phyloP scores from a whole-genome alignment of 2,113 vertebrate species.

The Carettochelys insculpta region DNA sequence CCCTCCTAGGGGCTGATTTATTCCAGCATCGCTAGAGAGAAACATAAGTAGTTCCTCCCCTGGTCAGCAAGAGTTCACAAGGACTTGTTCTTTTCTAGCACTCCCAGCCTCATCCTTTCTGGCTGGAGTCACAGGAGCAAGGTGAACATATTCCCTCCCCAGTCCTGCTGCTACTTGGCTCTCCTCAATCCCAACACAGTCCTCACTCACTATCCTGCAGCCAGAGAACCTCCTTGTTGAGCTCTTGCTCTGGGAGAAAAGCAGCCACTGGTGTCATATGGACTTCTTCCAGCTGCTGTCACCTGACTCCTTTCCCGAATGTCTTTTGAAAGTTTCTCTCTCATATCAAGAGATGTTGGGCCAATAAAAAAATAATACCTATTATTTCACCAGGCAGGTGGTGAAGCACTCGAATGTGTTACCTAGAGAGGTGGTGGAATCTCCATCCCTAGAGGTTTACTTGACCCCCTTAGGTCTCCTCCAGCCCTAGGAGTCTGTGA shows the following conservation, averaged over 20 bases:
- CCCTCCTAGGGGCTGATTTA: fast-evolving
- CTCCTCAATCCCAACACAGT: background rate
- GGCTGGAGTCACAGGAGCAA: background rate
- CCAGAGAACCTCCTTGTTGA: background rate
- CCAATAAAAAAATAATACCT: background rate
- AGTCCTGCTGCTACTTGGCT: background rate
- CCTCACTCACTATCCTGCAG: background rate
- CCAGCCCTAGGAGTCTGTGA: too few species aligned
- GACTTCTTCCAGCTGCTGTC: too few species aligned
- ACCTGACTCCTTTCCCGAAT: background rate
- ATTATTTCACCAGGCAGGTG: too few species aligned
- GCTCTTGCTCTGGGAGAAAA: background rate
- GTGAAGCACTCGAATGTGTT: too few species aligned
- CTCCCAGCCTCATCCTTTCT: background rate
- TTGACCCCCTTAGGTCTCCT: too few species aligned
- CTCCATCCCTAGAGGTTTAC: too few species aligned
- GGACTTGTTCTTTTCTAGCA: background rate
- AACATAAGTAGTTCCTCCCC: background rate
- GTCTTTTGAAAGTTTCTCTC: background rate
- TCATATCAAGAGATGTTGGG: background rate
- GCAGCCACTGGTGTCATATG: too few species aligned
- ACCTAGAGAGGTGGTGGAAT: too few species aligned
- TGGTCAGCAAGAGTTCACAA: background rate
- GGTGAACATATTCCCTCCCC: fast-evolving
- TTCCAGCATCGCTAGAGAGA: background rate